Evolutionary conservation across 35 echinoderm and acorn worm genomes (phyloP), one percentile per base, ranked within the genome.

Genomic region (Amphiura filiformis): DNA sequence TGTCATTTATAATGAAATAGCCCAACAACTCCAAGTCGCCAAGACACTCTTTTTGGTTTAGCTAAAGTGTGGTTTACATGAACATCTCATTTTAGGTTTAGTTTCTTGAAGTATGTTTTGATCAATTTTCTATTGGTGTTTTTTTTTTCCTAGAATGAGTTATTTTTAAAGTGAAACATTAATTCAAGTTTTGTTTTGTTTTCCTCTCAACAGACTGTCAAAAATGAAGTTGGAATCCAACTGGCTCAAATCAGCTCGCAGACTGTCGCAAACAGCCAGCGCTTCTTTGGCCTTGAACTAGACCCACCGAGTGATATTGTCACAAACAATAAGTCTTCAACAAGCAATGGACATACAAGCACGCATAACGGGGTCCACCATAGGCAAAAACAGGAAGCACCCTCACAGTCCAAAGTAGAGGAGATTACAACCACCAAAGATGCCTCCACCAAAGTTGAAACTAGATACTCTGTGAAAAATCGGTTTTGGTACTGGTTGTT

Each of bases 401-500:
- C 56, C 65, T 1, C 22, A 78, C 1, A 79, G 35, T 13, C 34
- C 39, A 39, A 37, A 28, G 37, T 13, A 38, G 64, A 20, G 32
- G 1, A 36, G 31, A 26, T 49, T 32, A 12, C 39, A 36, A 36
- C n/a, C n/a, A 36, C 61, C 1, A 52, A 57, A 82, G 39, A 26
- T 30, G 22, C 57, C 13, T n/a, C n/a, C n/a, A 26, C 57, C 13
- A 49, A 61, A 78, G 35, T 18, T 23, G 13, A 64, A 49, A 26
- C 70, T 3, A n/a, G 76, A 75, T 96, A 89, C 81, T 39, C 39
- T 5, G 52, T 96, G n/a, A 86, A 94, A 18, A 99, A 99, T 61
- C 87, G 77, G 82, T 90, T 87, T 31, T 99, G 96, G 96, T 93
- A 92, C 44, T 92, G 91, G 40, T 39, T 99, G 38, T 99, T 99